Evolutionary conservation across 2,113 vertebrate genomes (phyloP).

Genomic region (Periophthalmus modestus): DNA sequence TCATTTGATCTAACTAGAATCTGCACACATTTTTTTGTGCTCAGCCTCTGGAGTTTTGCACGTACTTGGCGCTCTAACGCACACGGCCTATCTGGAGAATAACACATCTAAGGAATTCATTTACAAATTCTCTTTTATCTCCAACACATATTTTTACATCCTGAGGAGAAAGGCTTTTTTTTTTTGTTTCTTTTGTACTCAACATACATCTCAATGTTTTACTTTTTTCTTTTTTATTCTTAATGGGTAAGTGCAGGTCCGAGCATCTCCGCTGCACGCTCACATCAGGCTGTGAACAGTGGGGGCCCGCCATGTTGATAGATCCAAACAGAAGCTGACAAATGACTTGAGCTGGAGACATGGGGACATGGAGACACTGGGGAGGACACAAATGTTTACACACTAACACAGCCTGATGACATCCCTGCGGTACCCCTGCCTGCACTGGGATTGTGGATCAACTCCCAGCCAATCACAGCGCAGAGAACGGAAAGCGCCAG

Average conservation of each 20-base stretch:
- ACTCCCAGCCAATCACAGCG: conserved; percentile 63
- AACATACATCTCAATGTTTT: conserved; percentile 13
- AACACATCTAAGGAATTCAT: conserved; percentile 53
- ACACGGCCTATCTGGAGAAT: conserved; percentile 32
- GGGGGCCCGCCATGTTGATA: conserved; percentile 43
- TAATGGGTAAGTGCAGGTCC: conserved; percentile 24
- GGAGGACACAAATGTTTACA: conserved; percentile 66
- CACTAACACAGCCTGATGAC: conserved; percentile 65
- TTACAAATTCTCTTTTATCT: conserved; percentile 51
- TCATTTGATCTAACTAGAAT: conserved; percentile 3
- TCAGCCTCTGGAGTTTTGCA: conserved; percentile 31
- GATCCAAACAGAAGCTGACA: conserved; percentile 70
- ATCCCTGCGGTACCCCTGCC: conserved; percentile 50
- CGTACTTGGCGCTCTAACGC: conserved; percentile 20
- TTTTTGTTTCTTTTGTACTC: conserved; percentile 14
- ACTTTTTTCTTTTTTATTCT: conserved; percentile 21
- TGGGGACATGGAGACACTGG: conserved; percentile 37
- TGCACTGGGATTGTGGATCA: conserved; percentile 56
- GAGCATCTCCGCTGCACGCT: conserved; percentile 23
- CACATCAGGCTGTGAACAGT: conserved; percentile 35
- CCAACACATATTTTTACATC: conserved; percentile 29
- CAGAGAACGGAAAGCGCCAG: conserved; percentile 41
- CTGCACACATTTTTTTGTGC: conserved; percentile 14
- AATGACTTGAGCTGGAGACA: conserved; percentile 63
- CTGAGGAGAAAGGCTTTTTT: conserved; percentile 14